Evolutionary conservation across 2,888 invertebrate species (phyloP).

Genomic region (Phyto melanocephala): DNA sequence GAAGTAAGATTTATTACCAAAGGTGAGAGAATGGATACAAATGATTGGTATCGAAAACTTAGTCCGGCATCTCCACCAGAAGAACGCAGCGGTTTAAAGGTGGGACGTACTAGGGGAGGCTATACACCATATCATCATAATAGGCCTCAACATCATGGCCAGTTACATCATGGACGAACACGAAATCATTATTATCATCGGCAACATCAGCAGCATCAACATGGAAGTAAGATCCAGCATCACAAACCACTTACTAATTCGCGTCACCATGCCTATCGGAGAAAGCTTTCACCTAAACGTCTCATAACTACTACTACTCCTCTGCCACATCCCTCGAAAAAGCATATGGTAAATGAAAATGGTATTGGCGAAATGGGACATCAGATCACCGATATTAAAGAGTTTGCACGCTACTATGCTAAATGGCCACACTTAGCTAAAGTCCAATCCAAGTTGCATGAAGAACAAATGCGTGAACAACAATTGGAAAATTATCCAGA

Average conservation of each 20-base stretch:
- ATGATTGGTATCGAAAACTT: conserved; percentile 72
- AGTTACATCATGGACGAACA: conserved; percentile 16
- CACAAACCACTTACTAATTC: conserved; percentile 47
- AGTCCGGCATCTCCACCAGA: conserved; percentile 67
- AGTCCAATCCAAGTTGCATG: conserved; percentile 75
- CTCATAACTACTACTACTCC: conserved; percentile 39
- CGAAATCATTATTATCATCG: conserved; percentile 49
- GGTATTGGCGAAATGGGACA: conserved; percentile 70
- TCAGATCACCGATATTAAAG: conserved; percentile 74
- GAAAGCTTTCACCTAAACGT: conserved; percentile 60
- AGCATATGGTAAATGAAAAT: conserved; percentile 19
- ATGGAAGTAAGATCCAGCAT: conserved; percentile 45
- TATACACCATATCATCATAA: conserved; percentile 45
- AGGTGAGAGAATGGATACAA: conserved; percentile 67
- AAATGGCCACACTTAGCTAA: conserved; percentile 78
- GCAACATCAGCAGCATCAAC: conserved; percentile 50
- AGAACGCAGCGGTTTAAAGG: not conserved
- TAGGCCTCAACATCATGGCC: conserved; percentile 14
- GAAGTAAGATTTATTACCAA: conserved; percentile 60
- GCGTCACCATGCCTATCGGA: conserved; percentile 66
- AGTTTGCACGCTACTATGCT: conserved; percentile 75
- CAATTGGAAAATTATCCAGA: conserved; percentile 71
- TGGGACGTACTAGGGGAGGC: conserved; percentile 30
- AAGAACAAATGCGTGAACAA: conserved; percentile 72
- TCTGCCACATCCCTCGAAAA: conserved; percentile 54